Evolutionary conservation across 2,888 invertebrate genomes (phyloP).

Genomic region (Metacarcinus magister): DNA sequence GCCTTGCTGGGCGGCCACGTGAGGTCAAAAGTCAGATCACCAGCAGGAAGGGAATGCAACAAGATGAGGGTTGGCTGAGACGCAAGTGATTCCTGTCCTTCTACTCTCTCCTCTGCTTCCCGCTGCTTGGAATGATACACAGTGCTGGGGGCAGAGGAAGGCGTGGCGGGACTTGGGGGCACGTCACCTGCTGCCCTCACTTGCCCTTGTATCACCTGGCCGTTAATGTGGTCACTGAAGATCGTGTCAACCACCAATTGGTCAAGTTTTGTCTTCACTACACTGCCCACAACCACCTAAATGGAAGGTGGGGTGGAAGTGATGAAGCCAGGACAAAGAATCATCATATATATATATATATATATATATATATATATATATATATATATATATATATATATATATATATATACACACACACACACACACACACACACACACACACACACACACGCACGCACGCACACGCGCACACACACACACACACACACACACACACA

Average conservation of each 20-base stretch:
- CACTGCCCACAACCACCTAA: slow-evolving; percentile 69
- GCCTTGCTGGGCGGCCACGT: slow-evolving; percentile 50
- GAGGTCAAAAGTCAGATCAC: slow-evolving; percentile 55
- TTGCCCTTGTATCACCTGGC: neutral
- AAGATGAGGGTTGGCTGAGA: slow-evolving; percentile 26
- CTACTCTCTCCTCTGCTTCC: neutral
- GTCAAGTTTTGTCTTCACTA: slow-evolving; percentile 60
- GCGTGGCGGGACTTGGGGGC: neutral
- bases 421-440: too few relatives aligned
- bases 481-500: neutral
- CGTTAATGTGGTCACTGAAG: slow-evolving; percentile 68
- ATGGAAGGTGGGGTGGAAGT: neutral
- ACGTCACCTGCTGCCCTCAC: neutral
- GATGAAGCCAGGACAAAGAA: neutral
- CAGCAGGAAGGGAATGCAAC: slow-evolving; percentile 62
- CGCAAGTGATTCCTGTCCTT: neutral
- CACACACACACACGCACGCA: too few relatives aligned
- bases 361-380: slow-evolving; percentile 37
- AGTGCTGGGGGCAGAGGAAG: neutral
- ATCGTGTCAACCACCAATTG: slow-evolving; percentile 65
- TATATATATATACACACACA: neutral
- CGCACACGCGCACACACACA: neutral
- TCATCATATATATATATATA: neutral
- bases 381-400: slow-evolving; percentile 35
- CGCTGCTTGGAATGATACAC: neutral